A percentile compares a stretch with the other conserved stretches of the same genome.
Conservation (phyloP, 2,113 vertebrate genomes). For the Amphilophus citrinellus region DNA sequence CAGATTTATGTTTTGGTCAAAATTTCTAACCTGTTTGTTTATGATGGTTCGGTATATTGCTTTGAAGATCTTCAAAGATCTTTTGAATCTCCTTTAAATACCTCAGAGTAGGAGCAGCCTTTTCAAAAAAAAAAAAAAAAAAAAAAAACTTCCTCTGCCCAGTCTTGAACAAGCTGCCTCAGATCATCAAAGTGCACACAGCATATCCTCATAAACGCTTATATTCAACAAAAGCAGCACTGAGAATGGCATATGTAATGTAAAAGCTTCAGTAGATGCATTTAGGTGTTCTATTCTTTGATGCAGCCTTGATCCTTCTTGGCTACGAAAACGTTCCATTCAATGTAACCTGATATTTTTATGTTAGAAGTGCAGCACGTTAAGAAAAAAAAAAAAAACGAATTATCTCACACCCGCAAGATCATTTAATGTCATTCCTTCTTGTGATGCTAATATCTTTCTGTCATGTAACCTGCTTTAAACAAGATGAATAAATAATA, state of each 20-base stretch:
- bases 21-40: background rate
- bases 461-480: slow-evolving; percentile 41
- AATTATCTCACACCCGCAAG: background rate
- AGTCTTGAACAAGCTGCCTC: background rate
- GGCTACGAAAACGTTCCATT: background rate
- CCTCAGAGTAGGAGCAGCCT: background rate
- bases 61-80: slow-evolving; percentile 11
- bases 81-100: slow-evolving; percentile 6
- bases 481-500: background rate
- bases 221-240: background rate
- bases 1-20: background rate
- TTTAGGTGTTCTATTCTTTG: background rate
- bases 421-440: slow-evolving; percentile 20
- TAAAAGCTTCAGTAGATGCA: background rate
- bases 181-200: background rate
- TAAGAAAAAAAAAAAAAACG: background rate
- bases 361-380: background rate
- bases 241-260: background rate
- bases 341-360: slow-evolving; percentile 1
- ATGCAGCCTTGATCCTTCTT: background rate
- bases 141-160: background rate
- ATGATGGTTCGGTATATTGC: background rate
- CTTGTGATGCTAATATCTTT: slow-evolving; percentile 32
- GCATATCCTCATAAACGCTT: background rate
- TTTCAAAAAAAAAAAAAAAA: background rate